phyloP scores from a whole-genome alignment of 2,888 invertebrate species.

The Orchesellides sinensis region DNA sequence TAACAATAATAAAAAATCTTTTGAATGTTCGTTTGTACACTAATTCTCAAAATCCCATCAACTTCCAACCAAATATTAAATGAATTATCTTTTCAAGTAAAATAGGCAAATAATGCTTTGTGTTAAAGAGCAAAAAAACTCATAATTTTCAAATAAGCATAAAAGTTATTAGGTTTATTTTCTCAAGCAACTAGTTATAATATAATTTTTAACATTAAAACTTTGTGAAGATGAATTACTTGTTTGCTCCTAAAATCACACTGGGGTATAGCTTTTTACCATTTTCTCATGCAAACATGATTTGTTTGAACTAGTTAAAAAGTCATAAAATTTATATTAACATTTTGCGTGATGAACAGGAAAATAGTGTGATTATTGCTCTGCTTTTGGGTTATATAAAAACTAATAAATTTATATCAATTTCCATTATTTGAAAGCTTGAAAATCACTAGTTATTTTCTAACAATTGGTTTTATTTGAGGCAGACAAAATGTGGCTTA shows the following conservation, averaged over 20 bases:
- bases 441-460: too few relatives aligned
- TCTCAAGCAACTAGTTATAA: background rate
- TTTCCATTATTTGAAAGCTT: too few relatives aligned
- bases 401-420: too few relatives aligned
- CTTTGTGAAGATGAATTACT: background rate
- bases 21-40: background rate
- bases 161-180: background rate
- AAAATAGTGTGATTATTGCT: background rate
- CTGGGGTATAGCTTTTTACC: background rate
- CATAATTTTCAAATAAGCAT: background rate
- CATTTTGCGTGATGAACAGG: constrained; percentile 2
- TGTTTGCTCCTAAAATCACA: background rate
- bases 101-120: background rate
- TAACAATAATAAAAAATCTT: background rate
- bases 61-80: too few relatives aligned
- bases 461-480: too few relatives aligned
- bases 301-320: background rate
- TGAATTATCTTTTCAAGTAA: background rate
- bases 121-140: background rate
- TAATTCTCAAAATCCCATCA: constrained; percentile 1
- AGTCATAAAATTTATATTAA: constrained; percentile 14
- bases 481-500: too few relatives aligned
- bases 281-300: background rate
- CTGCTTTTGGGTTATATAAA: too few relatives aligned
- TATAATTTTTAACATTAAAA: background rate